phyloP scores from a whole-genome alignment of 2,797 vertebrate genomes.

The Cryptoprocta ferox region DNA sequence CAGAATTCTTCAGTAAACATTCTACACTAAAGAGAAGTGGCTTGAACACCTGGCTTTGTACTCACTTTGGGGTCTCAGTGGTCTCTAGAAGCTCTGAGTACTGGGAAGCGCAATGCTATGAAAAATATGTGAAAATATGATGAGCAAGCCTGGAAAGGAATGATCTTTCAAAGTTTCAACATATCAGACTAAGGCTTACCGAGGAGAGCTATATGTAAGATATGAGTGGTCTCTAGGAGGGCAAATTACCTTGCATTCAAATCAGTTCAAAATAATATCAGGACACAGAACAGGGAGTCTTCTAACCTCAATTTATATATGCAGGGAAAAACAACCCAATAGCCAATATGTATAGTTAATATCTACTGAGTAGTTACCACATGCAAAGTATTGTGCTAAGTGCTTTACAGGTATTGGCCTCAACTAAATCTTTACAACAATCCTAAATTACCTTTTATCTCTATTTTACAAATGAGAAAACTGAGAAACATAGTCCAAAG shows the following conservation, averaged over 20 bases:
- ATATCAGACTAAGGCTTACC: not conserved
- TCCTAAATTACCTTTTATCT: constrained; percentile 20
- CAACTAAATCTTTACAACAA: constrained; percentile 9
- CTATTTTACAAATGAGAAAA: constrained; percentile 44
- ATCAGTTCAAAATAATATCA: constrained; percentile 34
- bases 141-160: constrained; percentile 42
- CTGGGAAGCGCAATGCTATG: constrained; percentile 97
- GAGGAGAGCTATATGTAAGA: not conserved
- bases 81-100: constrained; percentile 97
- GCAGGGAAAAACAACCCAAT: not conserved
- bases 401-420: not conserved
- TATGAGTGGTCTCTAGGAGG: not conserved
- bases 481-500: not conserved
- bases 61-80: constrained; percentile 98
- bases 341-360: constrained; percentile 12
- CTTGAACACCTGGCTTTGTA: constrained; percentile 77
- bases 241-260: constrained; percentile 28
- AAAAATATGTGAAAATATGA: constrained; percentile 70
- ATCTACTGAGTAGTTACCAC: not conserved
- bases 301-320: not conserved
- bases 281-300: not conserved
- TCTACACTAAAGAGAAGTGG: not conserved
- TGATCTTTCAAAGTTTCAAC: constrained; percentile 42
- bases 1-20: not conserved
- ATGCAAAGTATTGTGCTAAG: not conserved